phyloP scores from a whole-genome alignment of 2,797 vertebrate genomes.

The Antennarius maculatus region DNA sequence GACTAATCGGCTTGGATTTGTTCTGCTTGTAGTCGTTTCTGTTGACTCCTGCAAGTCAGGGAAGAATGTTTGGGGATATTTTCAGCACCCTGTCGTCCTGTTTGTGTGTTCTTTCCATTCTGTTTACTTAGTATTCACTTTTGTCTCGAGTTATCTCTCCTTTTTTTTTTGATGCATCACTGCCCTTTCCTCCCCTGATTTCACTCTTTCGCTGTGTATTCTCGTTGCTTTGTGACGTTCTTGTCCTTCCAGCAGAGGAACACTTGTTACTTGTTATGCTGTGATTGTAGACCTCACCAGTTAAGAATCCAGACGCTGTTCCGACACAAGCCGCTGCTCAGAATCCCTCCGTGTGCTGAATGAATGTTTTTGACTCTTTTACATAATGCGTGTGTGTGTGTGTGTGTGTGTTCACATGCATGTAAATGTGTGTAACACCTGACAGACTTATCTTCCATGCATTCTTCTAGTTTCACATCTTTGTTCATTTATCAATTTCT shows the following conservation, averaged over 20 bases:
- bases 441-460: constrained; percentile 43
- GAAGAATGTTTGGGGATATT: constrained; percentile 16
- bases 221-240: constrained; percentile 16
- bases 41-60: constrained; percentile 27
- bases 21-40: constrained; percentile 40
- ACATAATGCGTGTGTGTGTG: constrained; percentile 9
- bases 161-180: not conserved
- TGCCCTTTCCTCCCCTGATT: constrained; percentile 11
- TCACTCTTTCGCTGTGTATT: constrained; percentile 30
- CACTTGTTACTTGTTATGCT: constrained; percentile 34
- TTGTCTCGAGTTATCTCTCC: not conserved
- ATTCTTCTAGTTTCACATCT: constrained; percentile 52
- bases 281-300: constrained; percentile 17
- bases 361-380: constrained; percentile 44
- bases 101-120: not conserved
- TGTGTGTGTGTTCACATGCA: constrained; percentile 11
- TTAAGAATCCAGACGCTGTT: constrained; percentile 37
- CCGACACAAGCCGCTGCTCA: constrained; percentile 24
- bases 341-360: constrained; percentile 36
- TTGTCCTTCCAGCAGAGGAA: not conserved
- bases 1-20: constrained; percentile 65
- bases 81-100: constrained; percentile 22
- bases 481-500: constrained; percentile 63
- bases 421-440: constrained; percentile 41
- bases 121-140: constrained; percentile 3